Evolutionary conservation across 2,113 vertebrate genomes (phyloP).

Genomic region (Seriola aureovittata): DNA sequence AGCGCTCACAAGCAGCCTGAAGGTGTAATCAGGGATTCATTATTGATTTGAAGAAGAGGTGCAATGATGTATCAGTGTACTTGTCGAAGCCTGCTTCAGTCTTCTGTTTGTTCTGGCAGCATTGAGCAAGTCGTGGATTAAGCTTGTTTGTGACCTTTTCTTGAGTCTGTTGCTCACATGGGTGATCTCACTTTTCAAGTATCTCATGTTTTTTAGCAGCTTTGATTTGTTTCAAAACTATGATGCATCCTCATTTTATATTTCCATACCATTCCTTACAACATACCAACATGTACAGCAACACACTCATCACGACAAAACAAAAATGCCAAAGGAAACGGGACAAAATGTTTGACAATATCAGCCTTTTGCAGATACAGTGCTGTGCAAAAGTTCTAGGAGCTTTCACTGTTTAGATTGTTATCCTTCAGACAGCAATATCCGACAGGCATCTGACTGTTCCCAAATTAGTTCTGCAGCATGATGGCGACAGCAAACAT

Average conservation of each 20-base stretch:
- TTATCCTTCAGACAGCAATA: too few relatives aligned
- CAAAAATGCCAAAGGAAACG: too few relatives aligned
- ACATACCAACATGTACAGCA: too few relatives aligned
- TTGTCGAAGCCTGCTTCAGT: background rate
- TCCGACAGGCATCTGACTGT: background rate
- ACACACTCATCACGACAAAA: too few relatives aligned
- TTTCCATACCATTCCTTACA: too few relatives aligned
- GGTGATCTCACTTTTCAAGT: too few relatives aligned
- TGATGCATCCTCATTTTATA: too few relatives aligned
- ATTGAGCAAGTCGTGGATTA: background rate
- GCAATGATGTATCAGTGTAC: background rate
- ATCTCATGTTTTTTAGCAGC: too few relatives aligned
- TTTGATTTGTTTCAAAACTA: too few relatives aligned
- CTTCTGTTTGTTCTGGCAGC: background rate
- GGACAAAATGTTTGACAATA: background rate
- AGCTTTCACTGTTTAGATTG: too few relatives aligned
- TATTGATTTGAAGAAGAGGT: conserved; percentile 25
- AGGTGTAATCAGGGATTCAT: conserved; percentile 18
- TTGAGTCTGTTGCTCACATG: background rate
- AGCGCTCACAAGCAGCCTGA: background rate
- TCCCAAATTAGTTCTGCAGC: background rate
- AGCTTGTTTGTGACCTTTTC: too few relatives aligned
- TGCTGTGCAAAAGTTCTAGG: too few relatives aligned
- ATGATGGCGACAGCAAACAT: background rate
- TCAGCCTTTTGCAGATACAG: background rate